Evolutionary conservation across 1,140 invertebrate species (phyloP).

Genomic region (Phortica variegata): DNA sequence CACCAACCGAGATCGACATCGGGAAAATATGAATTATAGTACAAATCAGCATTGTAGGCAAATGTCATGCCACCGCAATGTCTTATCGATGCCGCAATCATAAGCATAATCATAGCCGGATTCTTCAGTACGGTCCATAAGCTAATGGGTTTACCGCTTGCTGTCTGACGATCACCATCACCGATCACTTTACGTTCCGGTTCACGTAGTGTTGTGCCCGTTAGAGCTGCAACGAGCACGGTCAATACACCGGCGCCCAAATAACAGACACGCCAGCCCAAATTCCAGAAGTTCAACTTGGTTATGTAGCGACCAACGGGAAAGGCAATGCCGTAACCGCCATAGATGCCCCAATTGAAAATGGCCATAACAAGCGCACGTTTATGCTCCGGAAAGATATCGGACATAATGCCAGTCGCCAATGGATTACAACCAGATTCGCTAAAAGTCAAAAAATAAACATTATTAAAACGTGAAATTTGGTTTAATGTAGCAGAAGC

Average conservation of each 20-base stretch:
- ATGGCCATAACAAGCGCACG: slow-evolving; percentile 87
- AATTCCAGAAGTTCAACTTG: slow-evolving; percentile 70
- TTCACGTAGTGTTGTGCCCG: slow-evolving; percentile 76
- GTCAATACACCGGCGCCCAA: slow-evolving; percentile 81
- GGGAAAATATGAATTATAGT: slow-evolving; percentile 83
- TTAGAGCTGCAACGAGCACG: slow-evolving; percentile 71
- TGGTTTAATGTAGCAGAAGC: not conserved
- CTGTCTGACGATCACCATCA: slow-evolving; percentile 61
- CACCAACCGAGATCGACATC: slow-evolving; percentile 85
- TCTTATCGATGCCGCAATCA: slow-evolving; percentile 83
- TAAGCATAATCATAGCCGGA: slow-evolving; percentile 78
- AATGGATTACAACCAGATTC: slow-evolving; percentile 89
- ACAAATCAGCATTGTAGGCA: slow-evolving; percentile 86
- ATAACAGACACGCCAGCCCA: slow-evolving; percentile 88
- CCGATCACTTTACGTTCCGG: slow-evolving; percentile 73
- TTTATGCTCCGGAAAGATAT: slow-evolving; percentile 79
- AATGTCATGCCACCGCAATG: slow-evolving; percentile 89
- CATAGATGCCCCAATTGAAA: slow-evolving; percentile 96
- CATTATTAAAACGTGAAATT: not conserved
- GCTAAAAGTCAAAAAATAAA: slow-evolving; percentile 58
- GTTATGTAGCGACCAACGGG: slow-evolving; percentile 88
- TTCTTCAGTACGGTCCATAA: slow-evolving; percentile 74
- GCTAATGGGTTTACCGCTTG: slow-evolving; percentile 59
- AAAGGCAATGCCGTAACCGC: slow-evolving; percentile 90
- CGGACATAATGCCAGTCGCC: slow-evolving; percentile 80